Evolutionary conservation across 2,797 vertebrate genomes (phyloP).

Genomic region (Tadarida brasiliensis): DNA sequence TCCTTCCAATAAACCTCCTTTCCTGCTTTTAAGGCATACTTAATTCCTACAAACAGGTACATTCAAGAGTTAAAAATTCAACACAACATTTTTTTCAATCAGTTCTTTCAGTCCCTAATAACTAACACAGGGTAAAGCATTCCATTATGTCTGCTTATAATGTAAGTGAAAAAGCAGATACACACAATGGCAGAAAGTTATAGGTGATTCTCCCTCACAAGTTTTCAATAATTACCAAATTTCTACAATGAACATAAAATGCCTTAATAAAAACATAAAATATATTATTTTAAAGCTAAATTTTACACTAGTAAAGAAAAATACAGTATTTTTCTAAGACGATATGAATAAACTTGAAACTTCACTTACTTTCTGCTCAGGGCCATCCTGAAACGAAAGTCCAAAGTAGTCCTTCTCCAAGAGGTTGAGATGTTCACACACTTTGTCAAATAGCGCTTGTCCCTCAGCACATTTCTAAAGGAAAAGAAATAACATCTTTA

Average conservation of each 20-base stretch:
- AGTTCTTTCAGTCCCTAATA: conserved; percentile 28
- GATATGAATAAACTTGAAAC: conserved; percentile 36
- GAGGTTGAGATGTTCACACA: conserved; percentile 97
- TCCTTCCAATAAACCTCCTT: neutral
- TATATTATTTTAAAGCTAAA: conserved; percentile 32
- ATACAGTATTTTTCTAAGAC: neutral
- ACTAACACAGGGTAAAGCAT: neutral
- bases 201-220: neutral
- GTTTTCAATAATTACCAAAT: conserved; percentile 46
- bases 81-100: neutral
- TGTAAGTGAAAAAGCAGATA: neutral
- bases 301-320: neutral
- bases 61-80: conserved; percentile 29
- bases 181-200: neutral
- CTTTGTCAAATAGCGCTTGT: conserved; percentile 94
- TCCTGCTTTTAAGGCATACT: neutral
- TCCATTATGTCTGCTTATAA: neutral
- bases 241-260: neutral
- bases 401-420: conserved; percentile 99
- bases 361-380: conserved; percentile 92
- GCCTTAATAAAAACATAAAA: neutral
- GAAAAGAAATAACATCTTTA: conserved; percentile 57
- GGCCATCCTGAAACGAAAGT: conserved; percentile 91
- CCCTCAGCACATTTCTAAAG: conserved; percentile 96
- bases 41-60: neutral